phyloP scores from a whole-genome alignment of 1,140 invertebrate species.

The Papilio aristodemus region DNA sequence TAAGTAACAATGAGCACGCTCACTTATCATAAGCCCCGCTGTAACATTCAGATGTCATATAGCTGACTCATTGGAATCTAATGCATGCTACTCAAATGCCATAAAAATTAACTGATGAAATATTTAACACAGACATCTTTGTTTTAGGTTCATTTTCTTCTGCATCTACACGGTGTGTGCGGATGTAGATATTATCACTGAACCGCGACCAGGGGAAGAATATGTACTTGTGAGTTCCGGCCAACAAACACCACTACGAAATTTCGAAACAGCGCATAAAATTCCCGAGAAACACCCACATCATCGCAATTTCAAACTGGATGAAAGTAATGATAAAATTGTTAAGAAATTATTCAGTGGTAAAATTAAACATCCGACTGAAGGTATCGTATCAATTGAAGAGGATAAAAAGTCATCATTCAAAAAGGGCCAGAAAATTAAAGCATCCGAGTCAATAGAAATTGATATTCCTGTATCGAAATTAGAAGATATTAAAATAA shows the following conservation, averaged over 20 bases:
- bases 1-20: conserved; percentile 37
- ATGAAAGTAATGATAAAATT: conserved; percentile 60
- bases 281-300: conserved; percentile 75
- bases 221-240: conserved; percentile 79
- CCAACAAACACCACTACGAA: conserved; percentile 68
- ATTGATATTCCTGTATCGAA: conserved; percentile 75
- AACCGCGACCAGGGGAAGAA: conserved; percentile 80
- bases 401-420: conserved; percentile 69
- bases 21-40: conserved; percentile 51
- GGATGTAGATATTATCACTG: conserved; percentile 80
- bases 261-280: conserved; percentile 77
- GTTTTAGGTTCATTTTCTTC: conserved; percentile 75
- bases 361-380: conserved; percentile 59
- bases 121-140: conserved; percentile 51
- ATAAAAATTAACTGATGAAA: conserved; percentile 42
- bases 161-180: conserved; percentile 56
- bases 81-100: conserved; percentile 43
- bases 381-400: conserved; percentile 76
- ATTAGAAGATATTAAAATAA: conserved; percentile 75
- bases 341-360: conserved; percentile 62
- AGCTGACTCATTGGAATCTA: conserved; percentile 57
- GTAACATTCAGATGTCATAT: conserved; percentile 48
- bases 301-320: conserved; percentile 57
- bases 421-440: conserved; percentile 69
- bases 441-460: conserved; percentile 71